Base-by-base conservation (phyloP, 2,113 vertebrate genomes). In the Seriola rivoliana region DNA sequence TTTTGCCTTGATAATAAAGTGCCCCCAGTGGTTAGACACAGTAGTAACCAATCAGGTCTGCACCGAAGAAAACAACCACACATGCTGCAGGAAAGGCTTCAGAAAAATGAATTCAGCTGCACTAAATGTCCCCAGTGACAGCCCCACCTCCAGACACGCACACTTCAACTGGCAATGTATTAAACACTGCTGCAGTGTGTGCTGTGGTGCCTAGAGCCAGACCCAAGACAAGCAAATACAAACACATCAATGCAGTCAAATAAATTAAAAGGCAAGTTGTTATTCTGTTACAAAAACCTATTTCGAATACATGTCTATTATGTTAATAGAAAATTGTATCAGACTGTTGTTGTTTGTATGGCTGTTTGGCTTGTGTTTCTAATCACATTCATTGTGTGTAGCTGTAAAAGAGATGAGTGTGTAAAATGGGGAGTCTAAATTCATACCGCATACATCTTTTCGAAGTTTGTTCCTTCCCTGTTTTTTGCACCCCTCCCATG, bases 381-480 rank as follows among this genome's bases (percentile, higher is more conserved):
- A 46, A 65, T 44, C 23, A 16, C 13, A 54, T 70, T 57, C 17
- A 52, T 69, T 70, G 42, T 59, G 23, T 82, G 70, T 55, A 40
- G 29, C 10, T 81, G 54, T 70, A 71, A 52, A 66, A 71, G 21
- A 76, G 21, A 75, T 75, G n/a, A 60, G 52, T 63, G 36, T 66
- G 48, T 23, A 62, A 67, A 58, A 55, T 40, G 29, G 29, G 29
- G 29, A 77, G 19, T 73, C 52, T 40, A n/a, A 17, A 38, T 40
- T 87, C 40, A 77, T 46, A 77, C 63, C 65, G 50, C 76, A 64
- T 79, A 54, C 3, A 21, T 85, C 75, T 64, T 75, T 83, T 38
- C 16, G 8, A 57, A 78, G 70, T 88, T 54, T 85, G 52, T 78
- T 75, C 69, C 48, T 46, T 82, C 65, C 75, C 80, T 70, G 32